These are phyloP conservation scores for Hexactinellida sp. DNA, from an alignment of 37 sponge, comb jelly and placozoan species.

Conservation along the genomic window DNA sequence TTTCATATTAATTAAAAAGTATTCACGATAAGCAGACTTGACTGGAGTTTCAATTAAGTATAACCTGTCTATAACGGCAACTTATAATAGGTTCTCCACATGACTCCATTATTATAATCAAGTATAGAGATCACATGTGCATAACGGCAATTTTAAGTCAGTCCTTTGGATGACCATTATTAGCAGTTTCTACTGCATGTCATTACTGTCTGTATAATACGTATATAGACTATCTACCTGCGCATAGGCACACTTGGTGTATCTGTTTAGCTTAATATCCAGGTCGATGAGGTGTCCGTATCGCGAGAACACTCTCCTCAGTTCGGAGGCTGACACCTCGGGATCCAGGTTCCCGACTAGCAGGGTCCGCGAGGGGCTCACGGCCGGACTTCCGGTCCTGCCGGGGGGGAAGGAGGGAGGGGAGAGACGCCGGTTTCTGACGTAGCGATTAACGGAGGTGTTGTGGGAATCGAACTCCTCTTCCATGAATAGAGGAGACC, in stretches of 20 bases:
- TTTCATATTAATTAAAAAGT: too few relatives aligned
- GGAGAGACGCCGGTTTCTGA: not conserved
- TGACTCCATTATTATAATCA: too few relatives aligned
- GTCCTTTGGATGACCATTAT: not conserved
- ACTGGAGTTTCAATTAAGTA: too few relatives aligned
- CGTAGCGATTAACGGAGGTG: not conserved
- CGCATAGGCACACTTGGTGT: constrained; percentile 53
- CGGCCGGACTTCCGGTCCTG: not conserved
- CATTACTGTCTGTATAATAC: not conserved
- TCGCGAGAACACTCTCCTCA: constrained; percentile 61
- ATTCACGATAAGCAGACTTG: too few relatives aligned
- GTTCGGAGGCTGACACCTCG: constrained; percentile 61
- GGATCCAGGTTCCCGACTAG: constrained; percentile 82
- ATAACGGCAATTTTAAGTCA: too few relatives aligned
- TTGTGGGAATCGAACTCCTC: not conserved
- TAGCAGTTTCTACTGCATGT: not conserved
- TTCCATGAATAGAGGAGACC: constrained; percentile 9
- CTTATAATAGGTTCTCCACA: too few relatives aligned
- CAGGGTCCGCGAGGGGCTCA: constrained; percentile 72
- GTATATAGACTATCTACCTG: not conserved
- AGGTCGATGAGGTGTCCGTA: constrained; percentile 74
- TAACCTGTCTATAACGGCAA: too few relatives aligned
- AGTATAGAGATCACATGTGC: too few relatives aligned
- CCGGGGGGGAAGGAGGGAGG: not conserved
- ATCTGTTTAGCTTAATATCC: constrained; percentile 59